Evolutionary conservation across 2,113 vertebrate species (phyloP), one percentile per base, ranked within the genome.

Genomic region (Pyrgilauda ruficollis): DNA sequence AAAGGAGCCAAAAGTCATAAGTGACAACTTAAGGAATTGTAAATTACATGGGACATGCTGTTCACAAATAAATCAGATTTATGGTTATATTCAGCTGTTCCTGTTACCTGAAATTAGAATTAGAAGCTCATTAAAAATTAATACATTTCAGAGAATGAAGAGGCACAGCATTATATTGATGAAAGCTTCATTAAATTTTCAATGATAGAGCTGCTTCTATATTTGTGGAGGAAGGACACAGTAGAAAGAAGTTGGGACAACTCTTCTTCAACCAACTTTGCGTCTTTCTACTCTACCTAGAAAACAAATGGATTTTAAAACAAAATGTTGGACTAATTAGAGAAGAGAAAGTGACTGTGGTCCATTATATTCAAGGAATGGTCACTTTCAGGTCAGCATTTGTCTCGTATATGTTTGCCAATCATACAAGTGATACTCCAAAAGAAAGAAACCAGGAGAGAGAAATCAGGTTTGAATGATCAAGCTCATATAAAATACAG

Each of bases 111-210:
- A 97, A 97, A 97, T 97, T 89, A 97, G 90, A 97, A 97, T 67
- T 95, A 97, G 94, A 97, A 91, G 79, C 76, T 97, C 97, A 98
- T 98, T 97, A 98, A 98, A 98, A 97, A 98, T 98, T 49, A 86
- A 98, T 97, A 87, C 4, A 46, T 84, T 96, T 94, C 92, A 95
- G 94, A 93, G 87, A 96, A 94, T 74, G 94, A 70, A 96, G 96
- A 97, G 62, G 77, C 92, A 95, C 94, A 96, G 97, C 94, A 97
- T 92, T 96, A 94, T 97, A 98, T 96, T 96, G 98, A 98, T 94
- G 94, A 93, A 97, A 95, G 30, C 87, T 75, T 98, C 97, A 98
- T 98, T 98, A 98, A 97, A 98, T 98, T 98, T 98, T 98, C 97
- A 98, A 95, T 97, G 96, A 86, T 85, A 91, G 26, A 95, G 91